Evolutionary conservation across 2,113 vertebrate genomes (phyloP), one percentile per base, ranked within the genome.

Genomic region (crab-eating macaque (Macaca fascicularis)): DNA sequence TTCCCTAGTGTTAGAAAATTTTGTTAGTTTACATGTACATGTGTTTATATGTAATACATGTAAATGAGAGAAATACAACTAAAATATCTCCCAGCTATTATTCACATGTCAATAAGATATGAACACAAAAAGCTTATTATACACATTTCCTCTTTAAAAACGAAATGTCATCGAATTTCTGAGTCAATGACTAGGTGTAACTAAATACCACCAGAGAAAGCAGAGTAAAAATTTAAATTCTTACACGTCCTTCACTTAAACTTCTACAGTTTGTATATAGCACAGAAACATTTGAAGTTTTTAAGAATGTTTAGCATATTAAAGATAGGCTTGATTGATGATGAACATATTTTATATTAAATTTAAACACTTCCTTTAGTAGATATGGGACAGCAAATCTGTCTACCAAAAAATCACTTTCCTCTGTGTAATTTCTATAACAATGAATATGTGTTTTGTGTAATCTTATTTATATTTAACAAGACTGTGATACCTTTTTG

Each of bases 391-490:
- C 70, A 95, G 52, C 35, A 96, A 93, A 96, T 80, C 5, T 94
- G 0, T 74, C 64, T 78, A 57, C 19, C 72, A 82, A 67, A 40
- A 32, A 30, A 8, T 70, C 20, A 45, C 32, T 91, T 78, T 93
- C n/a, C 57, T 32, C 45, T 61, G 32, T 91, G 23, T 89, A 90
- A 92, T 12, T 82, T 96, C 52, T 90, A 1, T 75, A 84, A 67
- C 20, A 93, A 67, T 69, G n/a, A 8, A 32, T 87, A 88, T 50
- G 30, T 92, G 19, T 48, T 87, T 89, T 69, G 11, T 95, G 32
- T 95, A 81, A 74, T 59, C 83, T 80, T 95, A 95, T 92, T 96
- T 96, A 94, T 86, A 83, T 91, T 94, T 96, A 38, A 87, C 55
- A 91, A 94, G 8, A 95, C 79, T 94, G 67, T 96, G 90, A 94